These are phyloP conservation scores for Zele albiditarsus DNA, from an alignment of 2,888 invertebrate genomes.

Conservation along the genomic window DNA sequence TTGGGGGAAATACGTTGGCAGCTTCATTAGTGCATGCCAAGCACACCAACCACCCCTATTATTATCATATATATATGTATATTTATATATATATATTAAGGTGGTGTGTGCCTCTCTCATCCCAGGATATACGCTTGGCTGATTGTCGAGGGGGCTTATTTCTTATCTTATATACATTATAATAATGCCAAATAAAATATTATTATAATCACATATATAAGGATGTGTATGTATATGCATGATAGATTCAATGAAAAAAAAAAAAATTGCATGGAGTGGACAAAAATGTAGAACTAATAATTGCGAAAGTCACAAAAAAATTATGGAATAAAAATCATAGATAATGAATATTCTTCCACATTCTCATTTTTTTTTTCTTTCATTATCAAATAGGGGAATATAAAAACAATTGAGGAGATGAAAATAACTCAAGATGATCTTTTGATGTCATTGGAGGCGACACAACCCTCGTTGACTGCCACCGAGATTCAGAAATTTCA, in stretches of 20 bases:
- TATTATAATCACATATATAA: constrained; percentile 40
- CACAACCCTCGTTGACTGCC: constrained; percentile 85
- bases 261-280: neutral
- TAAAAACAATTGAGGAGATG: constrained; percentile 48
- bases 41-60: constrained; percentile 60
- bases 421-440: constrained; percentile 78
- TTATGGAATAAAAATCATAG: neutral
- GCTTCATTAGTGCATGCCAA: constrained; percentile 70
- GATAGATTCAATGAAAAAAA: neutral
- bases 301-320: neutral
- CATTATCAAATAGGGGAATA: constrained; percentile 34
- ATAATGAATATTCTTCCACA: constrained; percentile 15
- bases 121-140: constrained; percentile 66
- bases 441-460: constrained; percentile 79
- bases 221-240: neutral
- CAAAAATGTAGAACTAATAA: neutral
- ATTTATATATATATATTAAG: neutral
- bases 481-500: constrained; percentile 83
- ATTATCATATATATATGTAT: neutral
- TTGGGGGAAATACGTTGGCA: constrained; percentile 63
- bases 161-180: constrained; percentile 66
- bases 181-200: constrained; percentile 58
- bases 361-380: neutral
- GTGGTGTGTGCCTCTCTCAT: constrained; percentile 59
- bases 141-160: constrained; percentile 69